Base-by-base conservation (phyloP, 53 echinoderm and acorn worm species). In the Patiria pectinifera region DNA sequence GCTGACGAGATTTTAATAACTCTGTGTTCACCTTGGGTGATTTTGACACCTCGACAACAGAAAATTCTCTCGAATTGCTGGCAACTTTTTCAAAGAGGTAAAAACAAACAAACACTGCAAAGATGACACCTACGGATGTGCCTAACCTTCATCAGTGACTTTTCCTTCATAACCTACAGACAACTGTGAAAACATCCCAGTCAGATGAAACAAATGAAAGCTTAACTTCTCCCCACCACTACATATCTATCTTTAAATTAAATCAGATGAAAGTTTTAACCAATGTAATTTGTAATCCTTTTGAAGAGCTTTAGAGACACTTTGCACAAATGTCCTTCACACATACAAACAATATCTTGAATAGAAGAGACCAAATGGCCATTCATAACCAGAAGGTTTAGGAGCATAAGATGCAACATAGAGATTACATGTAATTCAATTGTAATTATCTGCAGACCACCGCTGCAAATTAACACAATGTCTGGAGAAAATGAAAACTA, bases 1-100 rank as follows among this genome's bases (percentile, higher is more conserved):
- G 47, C 53, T 66, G 44, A 66, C 22, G n/a, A 90, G 90, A 90
- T 45, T 80, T 80, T 90, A 90, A 90, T 90, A 90, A 90, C 63
- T 16, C 22, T 90, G 35, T 14, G 79, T 69, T 80, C 59, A 7
- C 76, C 60, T 22, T 21, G 61, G 87, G 19, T 59, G 43, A 75
- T 76, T 78, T 87, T 62, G 48, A 87, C 87, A 87, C 87, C 87
- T 87, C 60, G 14, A 14, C 23, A 25, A 45, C 87, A 58, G 78
- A 78, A 4, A 3, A 26, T 45, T 78, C 76, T n/a, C 59, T 48
- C 23, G 21, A 35, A 46, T 47, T 62, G 53, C 46, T 35, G 75
- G 26, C 44, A 21, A 69, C 26, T 26, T 71, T 69, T 63, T 26
- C 58, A 24, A 24, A 11, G 4, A 76, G 11, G 7, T 53, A 53